phyloP scores from a whole-genome alignment of 1,140 invertebrate genomes.

The Mya arenaria region DNA sequence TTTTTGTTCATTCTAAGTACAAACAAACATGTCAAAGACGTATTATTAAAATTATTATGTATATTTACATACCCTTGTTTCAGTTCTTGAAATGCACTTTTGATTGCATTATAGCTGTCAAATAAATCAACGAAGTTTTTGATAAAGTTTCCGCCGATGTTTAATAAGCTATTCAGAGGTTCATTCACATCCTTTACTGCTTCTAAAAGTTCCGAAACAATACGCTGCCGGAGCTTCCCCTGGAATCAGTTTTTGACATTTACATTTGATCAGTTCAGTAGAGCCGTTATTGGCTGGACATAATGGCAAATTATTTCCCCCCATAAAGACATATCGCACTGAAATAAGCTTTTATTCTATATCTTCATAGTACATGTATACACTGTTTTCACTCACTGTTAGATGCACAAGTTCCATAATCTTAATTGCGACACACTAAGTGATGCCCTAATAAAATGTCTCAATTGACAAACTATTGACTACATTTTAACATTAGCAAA shows the following conservation, averaged over 20 bases:
- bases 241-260: not conserved
- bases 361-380: too few relatives aligned
- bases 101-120: not conserved
- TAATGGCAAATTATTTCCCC: not conserved
- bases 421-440: too few relatives aligned
- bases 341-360: not conserved
- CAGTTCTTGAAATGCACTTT: not conserved
- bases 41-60: not conserved
- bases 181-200: not conserved
- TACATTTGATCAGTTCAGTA: not conserved
- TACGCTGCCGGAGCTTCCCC: not conserved
- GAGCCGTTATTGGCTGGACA: not conserved
- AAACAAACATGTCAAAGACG: not conserved
- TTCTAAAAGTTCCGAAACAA: not conserved
- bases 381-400: too few relatives aligned
- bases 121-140: conserved; percentile 17
- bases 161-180: not conserved
- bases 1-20: not conserved
- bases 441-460: too few relatives aligned
- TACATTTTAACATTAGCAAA: too few relatives aligned
- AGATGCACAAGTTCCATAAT: too few relatives aligned
- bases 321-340: not conserved
- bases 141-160: conserved; percentile 6
- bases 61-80: conserved; percentile 1
- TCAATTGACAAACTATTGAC: too few relatives aligned